These are phyloP conservation scores for Strigops habroptila DNA, from an alignment of 2,113 vertebrate genomes.

Conservation along the genomic window DNA sequence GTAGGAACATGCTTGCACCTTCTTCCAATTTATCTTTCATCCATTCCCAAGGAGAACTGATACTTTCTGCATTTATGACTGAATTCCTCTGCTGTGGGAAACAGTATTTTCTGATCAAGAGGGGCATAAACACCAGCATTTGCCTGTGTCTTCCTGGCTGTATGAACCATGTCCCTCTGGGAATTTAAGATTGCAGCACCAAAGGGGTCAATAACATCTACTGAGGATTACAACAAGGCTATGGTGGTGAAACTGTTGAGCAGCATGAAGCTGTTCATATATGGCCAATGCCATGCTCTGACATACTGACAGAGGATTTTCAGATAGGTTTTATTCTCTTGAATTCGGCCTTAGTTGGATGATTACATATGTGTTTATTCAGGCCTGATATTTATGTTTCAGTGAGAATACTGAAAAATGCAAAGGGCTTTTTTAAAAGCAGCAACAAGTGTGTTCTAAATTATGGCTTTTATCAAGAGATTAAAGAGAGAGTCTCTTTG, in stretches of 20 bases:
- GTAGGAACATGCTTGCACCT: background rate
- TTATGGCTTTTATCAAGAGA: background rate
- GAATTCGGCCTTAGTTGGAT: background rate
- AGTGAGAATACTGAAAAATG: background rate
- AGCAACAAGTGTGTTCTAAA: background rate
- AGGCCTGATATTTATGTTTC: background rate
- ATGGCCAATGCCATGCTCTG: background rate
- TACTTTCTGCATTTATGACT: background rate
- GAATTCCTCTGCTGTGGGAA: background rate
- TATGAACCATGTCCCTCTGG: background rate
- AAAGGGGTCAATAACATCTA: background rate
- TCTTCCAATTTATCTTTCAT: background rate
- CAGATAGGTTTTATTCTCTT: background rate
- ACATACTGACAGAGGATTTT: background rate
- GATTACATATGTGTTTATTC: background rate
- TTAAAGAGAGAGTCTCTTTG: background rate
- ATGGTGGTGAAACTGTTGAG: background rate
- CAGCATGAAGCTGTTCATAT: background rate
- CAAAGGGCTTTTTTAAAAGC: background rate
- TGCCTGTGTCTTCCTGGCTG: rapidly evolving
- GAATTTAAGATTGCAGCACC: background rate
- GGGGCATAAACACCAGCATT: background rate
- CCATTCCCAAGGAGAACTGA: background rate
- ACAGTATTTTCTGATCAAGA: background rate
- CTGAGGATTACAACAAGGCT: background rate